Base-by-base conservation (phyloP, 2,113 vertebrate species). In the Otolemur garnettii region DNA sequence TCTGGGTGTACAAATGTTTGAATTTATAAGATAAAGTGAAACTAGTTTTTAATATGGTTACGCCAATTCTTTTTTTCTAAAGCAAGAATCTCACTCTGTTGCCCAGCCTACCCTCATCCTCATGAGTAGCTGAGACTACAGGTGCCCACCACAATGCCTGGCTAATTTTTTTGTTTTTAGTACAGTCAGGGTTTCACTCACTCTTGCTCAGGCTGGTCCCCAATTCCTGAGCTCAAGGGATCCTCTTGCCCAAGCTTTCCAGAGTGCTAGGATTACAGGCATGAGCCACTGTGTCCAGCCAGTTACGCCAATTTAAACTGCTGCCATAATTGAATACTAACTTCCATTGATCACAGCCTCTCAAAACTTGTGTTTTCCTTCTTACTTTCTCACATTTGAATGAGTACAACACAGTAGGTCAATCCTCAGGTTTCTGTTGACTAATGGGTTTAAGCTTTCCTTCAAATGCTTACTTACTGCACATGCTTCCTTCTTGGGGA, bases 1-100 rank as follows among this genome's bases (percentile, higher is more conserved):
- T 57, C 38, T 50, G 42, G 28, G 14, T 85, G 19, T 75, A 35
- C 59, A 80, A 82, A 35, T 83, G 30, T 89, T 74, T 35, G 90
- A 45, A 38, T 96, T 97, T 81, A 81, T 57, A 96, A 95, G 74
- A 45, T 85, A 95, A 91, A 7, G 6, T 87, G n/a, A 95, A 94
- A 89, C 35, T 50, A 82, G 74, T 79, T 96, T 94, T 86, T 59
- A 84, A 68, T 28, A 68, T 24, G 35, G 19, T 28, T 19, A 9
- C n/a, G 24, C 7, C 64, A 35, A 89, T 82, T 95, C 91, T 45
- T 45, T 45, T 45, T 45, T 45, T 45, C 45, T 45, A 45, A 45
- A 45, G 45, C 45, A 45, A 45, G 45, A 45, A 5, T 45, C 45
- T 45, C 45, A 45, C 45, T 45, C 45, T 45, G 45, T 45, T 45